A percentile compares a stretch with the other conserved stretches of the same genome.
Evolutionary conservation across 2,888 invertebrate genomes (phyloP).

Genomic region (Cynaeus angustus): DNA sequence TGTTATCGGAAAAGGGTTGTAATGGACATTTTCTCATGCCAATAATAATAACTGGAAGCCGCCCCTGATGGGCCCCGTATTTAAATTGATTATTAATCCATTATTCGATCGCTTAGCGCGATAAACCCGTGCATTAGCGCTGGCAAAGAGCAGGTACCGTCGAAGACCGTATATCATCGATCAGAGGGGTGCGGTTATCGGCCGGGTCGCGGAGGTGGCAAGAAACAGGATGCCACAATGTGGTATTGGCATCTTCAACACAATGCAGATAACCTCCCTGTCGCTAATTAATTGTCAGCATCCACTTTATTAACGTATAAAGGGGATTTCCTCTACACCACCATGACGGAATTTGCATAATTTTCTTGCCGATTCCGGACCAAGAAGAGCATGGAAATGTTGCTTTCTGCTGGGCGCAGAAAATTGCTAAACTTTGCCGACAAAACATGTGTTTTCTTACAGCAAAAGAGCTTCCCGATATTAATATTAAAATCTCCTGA

Average conservation of each 20-base stretch:
- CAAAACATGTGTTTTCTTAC: no score
- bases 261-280: slow-evolving; percentile 27
- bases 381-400: no score
- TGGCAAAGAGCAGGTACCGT: slow-evolving; percentile 17
- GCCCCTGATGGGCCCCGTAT: neutral
- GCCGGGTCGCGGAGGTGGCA: slow-evolving; percentile 3
- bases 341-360: slow-evolving; percentile 18
- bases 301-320: slow-evolving; percentile 31
- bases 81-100: slow-evolving; percentile 14
- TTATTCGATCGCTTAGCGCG: slow-evolving; percentile 7
- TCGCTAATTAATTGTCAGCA: slow-evolving; percentile 29
- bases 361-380: slow-evolving; percentile 3
- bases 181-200: slow-evolving; percentile 11
- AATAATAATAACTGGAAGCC: no score
- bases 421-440: no score
- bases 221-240: slow-evolving; percentile 35
- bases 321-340: slow-evolving; percentile 26
- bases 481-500: no score
- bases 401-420: no score
- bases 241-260: slow-evolving; percentile 32
- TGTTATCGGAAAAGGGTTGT: no score
- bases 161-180: slow-evolving; percentile 18
- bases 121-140: slow-evolving; percentile 29
- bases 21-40: no score
- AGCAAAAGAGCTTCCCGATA: no score